Evolutionary conservation across 2,888 invertebrate genomes (phyloP), one percentile per base, ranked within the genome.

Genomic region (Troglohyphantes excavatus): DNA sequence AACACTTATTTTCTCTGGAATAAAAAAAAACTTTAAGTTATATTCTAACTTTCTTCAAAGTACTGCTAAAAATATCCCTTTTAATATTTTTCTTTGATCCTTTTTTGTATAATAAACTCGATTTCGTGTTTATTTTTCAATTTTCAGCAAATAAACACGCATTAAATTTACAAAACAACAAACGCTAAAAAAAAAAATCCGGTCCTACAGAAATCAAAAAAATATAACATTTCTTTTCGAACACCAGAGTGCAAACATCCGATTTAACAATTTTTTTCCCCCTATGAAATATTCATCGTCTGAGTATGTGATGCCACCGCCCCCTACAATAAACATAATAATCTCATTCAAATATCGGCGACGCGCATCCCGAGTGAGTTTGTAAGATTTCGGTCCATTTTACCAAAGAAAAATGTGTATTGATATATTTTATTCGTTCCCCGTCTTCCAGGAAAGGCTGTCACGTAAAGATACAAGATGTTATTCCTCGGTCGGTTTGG

Each of bases 341-440:
- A n/a, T 13, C 17, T 53, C n/a, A 11, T 53, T 53, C 53, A 17
- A 53, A 53, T 53, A n/a, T 53, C n/a, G 9, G 17, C n/a, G 53
- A 53, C 53, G 53, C 17, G 53, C 53, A n/a, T 53, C 53, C 3
- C n/a, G n/a, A n/a, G 53, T 1, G 53, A n/a, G 17, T 17, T 17
- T 17, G 53, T 13, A 13, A 13, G 53, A 53, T 53, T 53, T n/a
- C 53, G 5, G 53, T 53, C 53, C n/a, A n/a, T 53, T 53, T 53
- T 17, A 13, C 9, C 13, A 53, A 53, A 6, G 53, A 53, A 39
- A 39, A 39, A 39, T 39, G n/a, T n/a, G 53, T 53, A 53, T 53
- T n/a, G 53, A 53, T 53, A 53, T 17, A 53, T 53, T 53, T 53
- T 53, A 53, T 53, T 53, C 53, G n/a, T 53, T n/a, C n/a, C 17